A percentile compares a stretch with the other conserved stretches of the same genome.
phyloP scores from a whole-genome alignment of 2,113 vertebrate species.

The Casuarius casuarius region DNA sequence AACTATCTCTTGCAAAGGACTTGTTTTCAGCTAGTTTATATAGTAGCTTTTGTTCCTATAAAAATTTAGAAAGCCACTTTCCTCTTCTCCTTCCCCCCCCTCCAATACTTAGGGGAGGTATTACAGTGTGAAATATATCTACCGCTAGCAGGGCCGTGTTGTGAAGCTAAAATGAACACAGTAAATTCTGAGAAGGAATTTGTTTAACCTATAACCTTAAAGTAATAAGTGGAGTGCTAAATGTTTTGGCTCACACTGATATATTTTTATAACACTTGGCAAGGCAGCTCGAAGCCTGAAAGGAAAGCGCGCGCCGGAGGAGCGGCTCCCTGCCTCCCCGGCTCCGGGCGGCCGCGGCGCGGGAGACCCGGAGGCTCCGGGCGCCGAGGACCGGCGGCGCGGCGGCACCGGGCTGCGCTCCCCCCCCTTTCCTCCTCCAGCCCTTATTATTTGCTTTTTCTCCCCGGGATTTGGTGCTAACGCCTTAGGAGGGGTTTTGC shows the following conservation, averaged over 20 bases:
- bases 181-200: slow-evolving; percentile 74
- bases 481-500: neutral
- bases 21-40: slow-evolving; percentile 64
- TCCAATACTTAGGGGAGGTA: slow-evolving; percentile 61
- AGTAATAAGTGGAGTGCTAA: slow-evolving; percentile 68
- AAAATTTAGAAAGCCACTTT: slow-evolving; percentile 57
- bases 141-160: slow-evolving; percentile 51
- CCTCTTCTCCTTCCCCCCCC: neutral
- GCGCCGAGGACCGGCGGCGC: too few relatives aligned
- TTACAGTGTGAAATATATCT: slow-evolving; percentile 71
- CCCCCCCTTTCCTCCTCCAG: neutral
- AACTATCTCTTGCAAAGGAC: slow-evolving; percentile 60
- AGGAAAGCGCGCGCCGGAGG: neutral
- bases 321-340: neutral
- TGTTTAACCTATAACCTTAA: slow-evolving; percentile 76
- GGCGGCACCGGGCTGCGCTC: neutral
- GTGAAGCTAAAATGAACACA: slow-evolving; percentile 69
- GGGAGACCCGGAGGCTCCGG: accelerated
- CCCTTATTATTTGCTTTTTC: accelerated
- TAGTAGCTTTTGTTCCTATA: slow-evolving; percentile 61
- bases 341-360: neutral
- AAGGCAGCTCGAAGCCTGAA: slow-evolving; percentile 34
- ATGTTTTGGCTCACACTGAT: slow-evolving; percentile 69
- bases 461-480: neutral
- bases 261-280: slow-evolving; percentile 77